These are phyloP conservation scores for Erpornis zantholeuca DNA, from an alignment of 2,113 vertebrate species.

Conservation along the genomic window DNA sequence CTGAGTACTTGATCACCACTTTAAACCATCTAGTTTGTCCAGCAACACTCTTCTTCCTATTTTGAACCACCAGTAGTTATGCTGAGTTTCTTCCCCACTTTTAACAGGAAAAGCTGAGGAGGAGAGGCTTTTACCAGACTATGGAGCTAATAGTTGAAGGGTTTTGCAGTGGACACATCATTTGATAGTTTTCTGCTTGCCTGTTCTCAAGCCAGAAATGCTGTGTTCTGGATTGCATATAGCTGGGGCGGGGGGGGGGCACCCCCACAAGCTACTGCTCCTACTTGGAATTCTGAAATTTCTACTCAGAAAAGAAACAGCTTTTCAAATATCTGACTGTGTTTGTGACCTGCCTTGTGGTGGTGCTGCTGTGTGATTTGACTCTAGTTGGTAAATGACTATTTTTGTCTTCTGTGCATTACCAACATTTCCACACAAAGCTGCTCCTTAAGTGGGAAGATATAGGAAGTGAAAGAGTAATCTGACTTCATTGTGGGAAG, in stretches of 20 bases:
- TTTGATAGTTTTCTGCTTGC: background rate
- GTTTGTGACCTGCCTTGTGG: background rate
- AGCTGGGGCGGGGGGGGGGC: accelerated
- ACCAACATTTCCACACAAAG: background rate
- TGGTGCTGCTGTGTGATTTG: background rate
- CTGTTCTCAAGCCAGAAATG: background rate
- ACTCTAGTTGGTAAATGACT: background rate
- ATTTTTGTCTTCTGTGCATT: background rate
- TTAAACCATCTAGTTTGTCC: background rate
- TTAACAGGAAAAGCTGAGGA: background rate
- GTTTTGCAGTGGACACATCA: background rate
- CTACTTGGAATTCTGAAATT: background rate
- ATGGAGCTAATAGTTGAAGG: background rate
- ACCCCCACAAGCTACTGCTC: background rate
- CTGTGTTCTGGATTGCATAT: background rate
- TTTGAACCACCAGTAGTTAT: background rate
- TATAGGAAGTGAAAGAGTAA: background rate
- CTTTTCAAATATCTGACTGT: background rate
- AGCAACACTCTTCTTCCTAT: background rate
- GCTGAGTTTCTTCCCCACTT: background rate
- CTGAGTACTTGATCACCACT: background rate
- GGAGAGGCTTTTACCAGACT: background rate
- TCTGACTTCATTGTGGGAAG: background rate
- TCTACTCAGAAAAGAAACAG: background rate
- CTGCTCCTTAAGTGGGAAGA: background rate